phyloP scores from a whole-genome alignment of 37 sponge, comb jelly and placozoan species.

The Crambe crambe region DNA sequence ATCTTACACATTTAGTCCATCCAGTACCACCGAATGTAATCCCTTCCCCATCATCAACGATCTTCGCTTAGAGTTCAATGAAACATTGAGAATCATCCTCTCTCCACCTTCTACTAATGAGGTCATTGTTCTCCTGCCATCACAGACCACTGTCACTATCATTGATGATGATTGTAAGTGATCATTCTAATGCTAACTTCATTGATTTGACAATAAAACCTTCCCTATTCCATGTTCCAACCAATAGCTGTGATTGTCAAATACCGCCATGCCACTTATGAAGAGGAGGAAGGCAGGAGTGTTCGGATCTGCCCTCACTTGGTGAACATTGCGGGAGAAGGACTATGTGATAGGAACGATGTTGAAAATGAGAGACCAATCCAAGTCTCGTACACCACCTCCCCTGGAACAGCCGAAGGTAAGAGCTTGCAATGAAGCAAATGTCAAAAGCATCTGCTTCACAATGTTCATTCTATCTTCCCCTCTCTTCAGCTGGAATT shows the following conservation, averaged over 20 bases:
- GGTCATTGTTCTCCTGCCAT: constrained; percentile 1
- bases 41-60: background rate
- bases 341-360: background rate
- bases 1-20: background rate
- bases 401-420: constrained; percentile 16
- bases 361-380: background rate
- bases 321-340: background rate
- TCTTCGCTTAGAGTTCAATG: background rate
- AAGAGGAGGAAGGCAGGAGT: background rate
- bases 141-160: background rate
- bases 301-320: background rate
- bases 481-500: background rate
- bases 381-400: background rate
- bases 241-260: background rate
- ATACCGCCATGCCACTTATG: background rate
- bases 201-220: background rate
- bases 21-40: background rate
- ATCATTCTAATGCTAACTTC: background rate
- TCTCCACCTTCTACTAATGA: background rate
- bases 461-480: background rate
- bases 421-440: background rate
- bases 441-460: background rate
- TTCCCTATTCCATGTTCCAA: background rate
- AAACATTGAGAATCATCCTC: constrained; percentile 3
- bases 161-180: constrained; percentile 41